Evolutionary conservation across 2,113 vertebrate genomes (phyloP).

Genomic region (Syrrhaptes paradoxus): DNA sequence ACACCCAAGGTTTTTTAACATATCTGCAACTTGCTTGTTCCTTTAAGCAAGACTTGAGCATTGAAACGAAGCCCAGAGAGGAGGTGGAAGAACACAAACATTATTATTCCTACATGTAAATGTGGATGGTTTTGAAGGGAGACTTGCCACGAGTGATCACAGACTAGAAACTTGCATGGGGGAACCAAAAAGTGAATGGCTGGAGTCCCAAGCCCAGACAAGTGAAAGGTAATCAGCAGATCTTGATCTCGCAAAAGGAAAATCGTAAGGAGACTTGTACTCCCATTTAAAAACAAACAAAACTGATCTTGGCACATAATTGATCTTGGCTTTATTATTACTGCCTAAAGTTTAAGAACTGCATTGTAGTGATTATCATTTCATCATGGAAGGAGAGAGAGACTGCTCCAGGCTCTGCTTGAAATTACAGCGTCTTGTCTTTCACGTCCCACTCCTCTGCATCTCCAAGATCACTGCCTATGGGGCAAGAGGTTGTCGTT

Average conservation of each 20-base stretch:
- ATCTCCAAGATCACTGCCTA: background rate
- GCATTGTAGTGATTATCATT: conserved; percentile 14
- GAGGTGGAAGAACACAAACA: conserved; percentile 14
- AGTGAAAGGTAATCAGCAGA: conserved; percentile 45
- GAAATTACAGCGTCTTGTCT: background rate
- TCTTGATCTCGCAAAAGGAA: conserved; percentile 8
- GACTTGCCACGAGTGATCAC: conserved; percentile 13
- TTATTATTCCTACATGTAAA: conserved; percentile 3
- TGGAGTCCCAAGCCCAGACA: conserved; percentile 38
- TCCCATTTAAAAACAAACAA: conserved; percentile 39
- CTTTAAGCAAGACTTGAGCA: conserved; percentile 17
- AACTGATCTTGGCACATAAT: conserved; percentile 24
- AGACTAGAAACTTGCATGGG: background rate
- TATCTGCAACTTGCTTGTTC: conserved; percentile 29
- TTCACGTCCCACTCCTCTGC: background rate
- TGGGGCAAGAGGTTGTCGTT: background rate
- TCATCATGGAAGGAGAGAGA: background rate
- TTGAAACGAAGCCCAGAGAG: conserved; percentile 35
- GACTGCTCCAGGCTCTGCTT: background rate
- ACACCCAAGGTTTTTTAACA: background rate
- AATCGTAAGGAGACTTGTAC: background rate
- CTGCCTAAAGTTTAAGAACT: conserved; percentile 10
- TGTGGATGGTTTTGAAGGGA: conserved; percentile 9
- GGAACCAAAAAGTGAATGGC: conserved; percentile 3
- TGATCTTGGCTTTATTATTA: conserved; percentile 6